phyloP scores from a whole-genome alignment of 2,888 invertebrate genomes.

The Dione vanillae region DNA sequence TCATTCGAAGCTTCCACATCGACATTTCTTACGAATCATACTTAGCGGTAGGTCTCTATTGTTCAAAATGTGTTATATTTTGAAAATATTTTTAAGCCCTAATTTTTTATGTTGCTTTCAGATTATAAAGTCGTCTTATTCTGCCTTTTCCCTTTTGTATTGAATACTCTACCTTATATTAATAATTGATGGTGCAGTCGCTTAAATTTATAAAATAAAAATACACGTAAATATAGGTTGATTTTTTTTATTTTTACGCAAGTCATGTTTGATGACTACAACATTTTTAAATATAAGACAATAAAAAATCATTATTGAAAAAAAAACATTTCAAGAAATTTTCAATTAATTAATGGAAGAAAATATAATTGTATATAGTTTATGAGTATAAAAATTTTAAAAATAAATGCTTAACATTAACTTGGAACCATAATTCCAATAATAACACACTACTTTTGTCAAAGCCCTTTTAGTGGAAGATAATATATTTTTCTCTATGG shows the following conservation, averaged over 20 bases:
- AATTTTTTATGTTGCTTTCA: constrained; percentile 44
- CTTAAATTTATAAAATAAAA: constrained; percentile 1
- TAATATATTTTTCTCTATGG: background rate
- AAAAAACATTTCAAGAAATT: background rate
- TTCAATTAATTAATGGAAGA: background rate
- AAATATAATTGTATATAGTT: background rate
- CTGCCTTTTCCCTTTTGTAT: constrained; percentile 62
- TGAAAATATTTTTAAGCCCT: background rate
- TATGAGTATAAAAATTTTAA: background rate
- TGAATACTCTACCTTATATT: constrained; percentile 41
- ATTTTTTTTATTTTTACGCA: background rate
- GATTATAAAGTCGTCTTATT: constrained; percentile 57
- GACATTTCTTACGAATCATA: constrained; percentile 60
- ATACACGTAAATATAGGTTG: background rate
- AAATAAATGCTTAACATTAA: too few relatives aligned
- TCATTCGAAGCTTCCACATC: constrained; percentile 56
- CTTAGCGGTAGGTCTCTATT: constrained; percentile 52
- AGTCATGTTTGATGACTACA: background rate
- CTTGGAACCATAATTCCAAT: too few relatives aligned
- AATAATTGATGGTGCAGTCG: too few relatives aligned
- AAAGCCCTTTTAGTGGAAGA: too few relatives aligned
- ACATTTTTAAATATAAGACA: background rate
- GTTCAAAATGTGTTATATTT: background rate
- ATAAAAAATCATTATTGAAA: background rate
- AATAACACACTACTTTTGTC: background rate